A percentile compares a stretch with the other conserved stretches of the same genome.
Evolutionary conservation across 2,888 invertebrate species (phyloP).

Genomic region (Drosophila infuscata): DNA sequence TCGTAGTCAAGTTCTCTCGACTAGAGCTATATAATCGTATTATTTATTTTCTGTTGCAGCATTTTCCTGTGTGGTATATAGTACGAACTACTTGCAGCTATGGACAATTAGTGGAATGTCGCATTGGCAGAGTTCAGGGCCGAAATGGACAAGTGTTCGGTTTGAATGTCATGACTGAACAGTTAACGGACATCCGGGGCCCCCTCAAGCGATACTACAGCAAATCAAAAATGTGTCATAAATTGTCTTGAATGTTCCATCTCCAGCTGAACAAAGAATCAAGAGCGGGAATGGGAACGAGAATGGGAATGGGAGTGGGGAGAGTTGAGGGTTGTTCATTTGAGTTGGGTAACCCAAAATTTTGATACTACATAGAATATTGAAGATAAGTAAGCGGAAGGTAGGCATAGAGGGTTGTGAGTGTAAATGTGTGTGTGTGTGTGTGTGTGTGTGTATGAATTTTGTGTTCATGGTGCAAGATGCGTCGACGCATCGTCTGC

Average conservation of each 20-base stretch:
- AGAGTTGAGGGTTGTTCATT: slow-evolving; percentile 11
- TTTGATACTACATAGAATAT: slow-evolving; percentile 30
- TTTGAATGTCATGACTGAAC: slow-evolving; percentile 28
- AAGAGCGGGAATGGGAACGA: neutral
- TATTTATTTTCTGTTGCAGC: neutral
- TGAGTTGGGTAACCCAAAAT: slow-evolving; percentile 48
- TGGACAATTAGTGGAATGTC: neutral
- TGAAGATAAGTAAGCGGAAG: slow-evolving; percentile 1
- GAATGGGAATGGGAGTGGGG: neutral
- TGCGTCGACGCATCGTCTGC: slow-evolving; percentile 48
- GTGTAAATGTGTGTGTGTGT: neutral
- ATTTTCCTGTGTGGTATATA: too few relatives aligned
- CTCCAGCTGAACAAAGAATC: slow-evolving; percentile 22
- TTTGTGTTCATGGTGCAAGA: slow-evolving; percentile 10
- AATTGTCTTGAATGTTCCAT: slow-evolving; percentile 14
- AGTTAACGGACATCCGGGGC: slow-evolving; percentile 47
- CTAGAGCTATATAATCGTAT: too few relatives aligned
- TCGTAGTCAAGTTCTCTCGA: neutral
- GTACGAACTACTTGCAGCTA: neutral
- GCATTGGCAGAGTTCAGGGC: neutral
- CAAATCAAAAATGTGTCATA: slow-evolving; percentile 36
- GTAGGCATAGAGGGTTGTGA: neutral
- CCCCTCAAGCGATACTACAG: slow-evolving; percentile 13
- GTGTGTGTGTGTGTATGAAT: slow-evolving; percentile 3
- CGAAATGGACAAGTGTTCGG: slow-evolving; percentile 27